Conservation (phyloP, 2,113 vertebrate species). For the Rhea americana region DNA sequence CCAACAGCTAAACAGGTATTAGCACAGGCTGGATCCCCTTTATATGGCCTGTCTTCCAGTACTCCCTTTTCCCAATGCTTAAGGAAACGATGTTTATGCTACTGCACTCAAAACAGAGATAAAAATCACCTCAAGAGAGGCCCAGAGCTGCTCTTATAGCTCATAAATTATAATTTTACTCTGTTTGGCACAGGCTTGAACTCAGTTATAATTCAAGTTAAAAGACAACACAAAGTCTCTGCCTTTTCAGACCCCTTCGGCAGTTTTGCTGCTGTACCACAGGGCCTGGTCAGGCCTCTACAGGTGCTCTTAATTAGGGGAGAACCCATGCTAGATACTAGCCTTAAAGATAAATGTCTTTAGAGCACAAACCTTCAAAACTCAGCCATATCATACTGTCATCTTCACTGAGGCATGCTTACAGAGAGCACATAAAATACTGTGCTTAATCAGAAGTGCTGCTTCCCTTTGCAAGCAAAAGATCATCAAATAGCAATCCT, state of each 20-base stretch:
- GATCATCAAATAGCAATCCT: slow-evolving; percentile 52
- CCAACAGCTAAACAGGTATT: neutral
- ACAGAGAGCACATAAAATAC: slow-evolving; percentile 66
- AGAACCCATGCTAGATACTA: slow-evolving; percentile 29
- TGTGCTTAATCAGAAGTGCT: slow-evolving; percentile 63
- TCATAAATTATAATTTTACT: slow-evolving; percentile 57
- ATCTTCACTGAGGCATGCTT: slow-evolving; percentile 63
- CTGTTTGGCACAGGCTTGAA: slow-evolving; percentile 51
- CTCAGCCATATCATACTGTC: slow-evolving; percentile 26
- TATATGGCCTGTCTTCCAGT: neutral
- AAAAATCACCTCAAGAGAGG: slow-evolving; percentile 54
- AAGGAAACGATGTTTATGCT: slow-evolving; percentile 50
- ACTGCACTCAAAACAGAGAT: slow-evolving; percentile 31
- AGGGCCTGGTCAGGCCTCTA: slow-evolving; percentile 57
- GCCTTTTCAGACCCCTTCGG: slow-evolving; percentile 51
- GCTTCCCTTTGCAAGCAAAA: slow-evolving; percentile 54
- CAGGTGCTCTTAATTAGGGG: slow-evolving; percentile 59
- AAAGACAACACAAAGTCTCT: slow-evolving; percentile 57
- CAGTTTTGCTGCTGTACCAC: slow-evolving; percentile 63
- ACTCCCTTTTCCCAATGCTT: neutral
- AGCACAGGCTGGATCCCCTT: neutral
- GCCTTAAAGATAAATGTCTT: slow-evolving; percentile 65
- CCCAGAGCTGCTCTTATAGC: slow-evolving; percentile 40
- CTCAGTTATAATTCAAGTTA: slow-evolving; percentile 58
- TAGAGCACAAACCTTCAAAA: slow-evolving; percentile 60